Evolutionary conservation across 2,113 vertebrate species (phyloP), one percentile per base, ranked within the genome.

Genomic region (Elaphurus davidianus): DNA sequence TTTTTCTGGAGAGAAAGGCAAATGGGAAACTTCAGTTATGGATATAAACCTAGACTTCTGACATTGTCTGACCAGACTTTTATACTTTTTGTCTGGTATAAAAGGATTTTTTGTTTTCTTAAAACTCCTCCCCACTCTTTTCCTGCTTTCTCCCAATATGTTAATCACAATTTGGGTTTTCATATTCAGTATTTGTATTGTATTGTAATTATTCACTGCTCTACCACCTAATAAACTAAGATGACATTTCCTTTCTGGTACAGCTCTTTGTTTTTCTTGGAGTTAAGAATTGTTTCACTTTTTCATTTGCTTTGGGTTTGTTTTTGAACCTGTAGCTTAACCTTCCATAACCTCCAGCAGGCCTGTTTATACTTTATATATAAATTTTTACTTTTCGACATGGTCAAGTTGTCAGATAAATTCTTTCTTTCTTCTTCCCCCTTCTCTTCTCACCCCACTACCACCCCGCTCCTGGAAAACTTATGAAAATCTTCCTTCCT

Each of bases 1-100:
- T 94, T 94, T 89, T 54, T 71, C 13, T 97, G 21, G 96, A 87
- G 55, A 59, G 45, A 47, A 84, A 95, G 43, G 85, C 40, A 87
- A 79, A 76, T 95, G 87, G 55, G 52, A 93, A 85, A 82, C 2
- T 54, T n/a, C 30, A 60, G 33, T 88, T 14, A 50, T 85, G 55
- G 12, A 47, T 25, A 55, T 54, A 84, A 85, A 59, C 14, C 2
- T 62, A 21, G 19, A 83, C 6, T 92, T 97, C 54, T 85, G 5
- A 85, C 40, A 57, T 43, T 81, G 67, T 40, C 27, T 60, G 47
- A 40, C 67, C 67, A 71, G 67, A 71, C n/a, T 40, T 40, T 71
- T 10, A 82, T 82, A 95, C 67, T 71, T 90, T 74, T 55, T 78
- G 19, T 59, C 60, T 30, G 33, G 25, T 59, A 82, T 64, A 47